phyloP scores from a whole-genome alignment of 64 coral and sea anemone genomes.

The Trachythela sp. region DNA sequence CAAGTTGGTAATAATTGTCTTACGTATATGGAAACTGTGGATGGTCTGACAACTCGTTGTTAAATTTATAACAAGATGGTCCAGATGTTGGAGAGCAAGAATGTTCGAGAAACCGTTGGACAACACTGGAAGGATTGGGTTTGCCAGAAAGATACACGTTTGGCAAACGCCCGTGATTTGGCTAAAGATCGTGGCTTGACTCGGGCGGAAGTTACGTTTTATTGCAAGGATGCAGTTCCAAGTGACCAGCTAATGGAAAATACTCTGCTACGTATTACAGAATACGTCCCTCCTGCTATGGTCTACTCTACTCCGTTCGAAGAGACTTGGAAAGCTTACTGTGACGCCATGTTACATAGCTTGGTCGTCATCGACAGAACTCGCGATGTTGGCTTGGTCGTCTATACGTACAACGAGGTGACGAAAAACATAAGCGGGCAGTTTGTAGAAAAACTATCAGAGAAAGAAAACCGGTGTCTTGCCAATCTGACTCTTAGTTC shows the following conservation, averaged over 20 bases:
- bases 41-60: neutral
- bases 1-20: neutral
- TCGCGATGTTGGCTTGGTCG: too few species aligned
- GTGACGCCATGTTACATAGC: too few species aligned
- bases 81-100: neutral
- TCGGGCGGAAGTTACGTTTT: neutral
- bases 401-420: too few species aligned
- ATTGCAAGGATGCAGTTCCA: neutral
- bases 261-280: neutral
- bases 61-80: neutral
- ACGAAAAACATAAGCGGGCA: too few species aligned
- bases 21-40: neutral
- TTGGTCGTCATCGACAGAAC: too few species aligned
- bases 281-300: neutral
- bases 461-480: too few species aligned
- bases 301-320: conserved; percentile 41
- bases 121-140: too few species aligned
- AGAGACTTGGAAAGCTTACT: conserved; percentile 49
- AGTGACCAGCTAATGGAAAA: too few species aligned
- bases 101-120: too few species aligned
- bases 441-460: too few species aligned
- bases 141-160: too few species aligned
- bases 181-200: neutral
- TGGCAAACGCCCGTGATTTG: neutral
- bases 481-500: too few species aligned